Evolutionary conservation across 2,797 vertebrate genomes (phyloP).

Genomic region (Notoglanidium macrostoma): DNA sequence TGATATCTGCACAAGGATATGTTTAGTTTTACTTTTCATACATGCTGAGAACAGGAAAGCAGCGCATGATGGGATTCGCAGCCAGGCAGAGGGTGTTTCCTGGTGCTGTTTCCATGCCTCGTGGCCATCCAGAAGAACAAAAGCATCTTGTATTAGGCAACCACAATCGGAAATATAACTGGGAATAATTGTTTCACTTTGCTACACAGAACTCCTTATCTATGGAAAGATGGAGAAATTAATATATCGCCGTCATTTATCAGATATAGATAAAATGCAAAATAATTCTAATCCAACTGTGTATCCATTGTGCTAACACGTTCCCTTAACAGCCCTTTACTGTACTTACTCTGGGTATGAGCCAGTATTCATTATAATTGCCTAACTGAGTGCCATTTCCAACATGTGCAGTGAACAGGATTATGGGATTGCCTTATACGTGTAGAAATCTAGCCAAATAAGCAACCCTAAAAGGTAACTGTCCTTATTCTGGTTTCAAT

Average conservation of each 20-base stretch:
- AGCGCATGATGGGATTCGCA: not conserved
- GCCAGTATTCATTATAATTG: not conserved
- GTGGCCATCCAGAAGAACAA: constrained; percentile 23
- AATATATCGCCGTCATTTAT: not conserved
- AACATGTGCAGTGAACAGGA: not conserved
- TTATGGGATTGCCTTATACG: not conserved
- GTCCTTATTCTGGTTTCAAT: constrained; percentile 3
- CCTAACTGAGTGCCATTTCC: not conserved
- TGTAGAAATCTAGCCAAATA: not conserved
- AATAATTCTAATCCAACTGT: not conserved
- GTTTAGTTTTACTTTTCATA: constrained; percentile 13
- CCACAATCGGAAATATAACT: not conserved
- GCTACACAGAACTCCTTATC: constrained; percentile 10
- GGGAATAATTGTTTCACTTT: not conserved
- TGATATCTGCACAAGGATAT: not conserved
- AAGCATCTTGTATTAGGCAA: constrained; percentile 17
- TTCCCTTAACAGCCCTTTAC: not conserved
- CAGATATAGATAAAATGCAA: constrained; percentile 14
- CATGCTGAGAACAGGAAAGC: constrained; percentile 15
- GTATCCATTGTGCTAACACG: not conserved
- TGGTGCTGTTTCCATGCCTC: constrained; percentile 23
- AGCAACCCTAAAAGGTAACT: not conserved
- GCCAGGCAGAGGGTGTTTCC: constrained; percentile 24
- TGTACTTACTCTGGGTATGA: not conserved
- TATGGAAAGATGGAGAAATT: not conserved